Evolutionary conservation across 2,797 vertebrate genomes (phyloP).

Genomic region (Remorina albescens): DNA sequence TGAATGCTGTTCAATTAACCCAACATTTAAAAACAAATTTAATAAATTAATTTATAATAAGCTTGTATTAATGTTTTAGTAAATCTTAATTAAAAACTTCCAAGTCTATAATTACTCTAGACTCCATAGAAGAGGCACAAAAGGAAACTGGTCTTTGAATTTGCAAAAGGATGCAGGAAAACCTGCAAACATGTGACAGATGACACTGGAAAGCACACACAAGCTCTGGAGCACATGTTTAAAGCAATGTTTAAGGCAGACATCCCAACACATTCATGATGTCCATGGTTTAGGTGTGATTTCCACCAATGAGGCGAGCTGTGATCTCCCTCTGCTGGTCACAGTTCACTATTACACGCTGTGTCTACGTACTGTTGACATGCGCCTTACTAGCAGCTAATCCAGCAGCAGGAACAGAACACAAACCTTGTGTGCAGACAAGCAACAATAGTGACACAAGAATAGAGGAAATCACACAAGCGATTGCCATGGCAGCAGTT

Average conservation of each 20-base stretch:
- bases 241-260: conserved; percentile 9
- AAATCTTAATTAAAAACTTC: conserved; percentile 4
- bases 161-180: neutral
- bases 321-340: conserved; percentile 71
- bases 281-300: neutral
- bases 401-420: neutral
- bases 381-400: neutral
- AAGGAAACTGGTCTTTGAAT: conserved; percentile 2
- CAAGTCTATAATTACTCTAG: conserved; percentile 4
- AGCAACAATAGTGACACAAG: conserved; percentile 5
- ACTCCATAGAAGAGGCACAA: neutral
- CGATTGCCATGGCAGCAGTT: conserved; percentile 79
- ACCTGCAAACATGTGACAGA: neutral
- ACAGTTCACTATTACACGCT: conserved; percentile 33
- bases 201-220: neutral
- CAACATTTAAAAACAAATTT: conserved; percentile 48
- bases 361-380: neutral
- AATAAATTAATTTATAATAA: neutral
- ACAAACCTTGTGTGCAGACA: conserved; percentile 21
- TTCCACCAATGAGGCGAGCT: neutral
- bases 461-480: conserved; percentile 48
- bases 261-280: conserved; percentile 3
- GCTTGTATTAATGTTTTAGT: neutral
- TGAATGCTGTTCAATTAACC: conserved; percentile 21
- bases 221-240: neutral